Evolutionary conservation across 2,888 invertebrate genomes (phyloP).

Genomic region (Ophion costatus): DNA sequence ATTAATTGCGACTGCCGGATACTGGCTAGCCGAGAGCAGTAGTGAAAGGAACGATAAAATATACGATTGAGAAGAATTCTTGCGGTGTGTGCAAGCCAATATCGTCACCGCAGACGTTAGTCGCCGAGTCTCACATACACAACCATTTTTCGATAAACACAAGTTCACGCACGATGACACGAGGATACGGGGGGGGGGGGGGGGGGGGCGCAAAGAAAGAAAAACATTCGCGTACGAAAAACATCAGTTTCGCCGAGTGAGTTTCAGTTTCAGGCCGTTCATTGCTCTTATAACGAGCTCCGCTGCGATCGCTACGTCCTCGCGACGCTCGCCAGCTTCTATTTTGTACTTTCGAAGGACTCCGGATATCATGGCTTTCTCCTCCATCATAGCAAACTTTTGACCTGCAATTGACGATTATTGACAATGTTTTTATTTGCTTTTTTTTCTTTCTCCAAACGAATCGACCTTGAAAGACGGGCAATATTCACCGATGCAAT

Average conservation of each 20-base stretch:
- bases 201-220: no score
- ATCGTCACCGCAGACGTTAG: background rate
- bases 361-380: conserved; percentile 86
- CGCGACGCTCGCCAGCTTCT: conserved; percentile 85
- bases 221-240: background rate
- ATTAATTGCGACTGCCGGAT: no score
- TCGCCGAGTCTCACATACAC: conserved; percentile 18
- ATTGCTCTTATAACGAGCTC: conserved; percentile 87
- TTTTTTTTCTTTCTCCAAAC: background rate
- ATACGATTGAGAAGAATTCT: conserved; percentile 23
- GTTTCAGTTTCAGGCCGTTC: conserved; percentile 84
- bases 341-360: conserved; percentile 86
- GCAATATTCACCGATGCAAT: conserved; percentile 76
- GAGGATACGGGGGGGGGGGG: no score
- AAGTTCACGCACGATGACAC: background rate
- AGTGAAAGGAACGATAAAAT: conserved; percentile 40
- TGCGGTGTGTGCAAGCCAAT: conserved; percentile 23
- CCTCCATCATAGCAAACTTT: conserved; percentile 86
- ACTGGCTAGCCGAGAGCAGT: background rate
- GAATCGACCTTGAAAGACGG: background rate
- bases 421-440: background rate
- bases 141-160: conserved; percentile 27
- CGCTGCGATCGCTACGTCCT: conserved; percentile 86
- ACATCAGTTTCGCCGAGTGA: conserved; percentile 47
- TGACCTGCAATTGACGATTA: conserved; percentile 81